Evolutionary conservation across 2,888 invertebrate genomes (phyloP).

Genomic region (Tetragonula carbonaria): DNA sequence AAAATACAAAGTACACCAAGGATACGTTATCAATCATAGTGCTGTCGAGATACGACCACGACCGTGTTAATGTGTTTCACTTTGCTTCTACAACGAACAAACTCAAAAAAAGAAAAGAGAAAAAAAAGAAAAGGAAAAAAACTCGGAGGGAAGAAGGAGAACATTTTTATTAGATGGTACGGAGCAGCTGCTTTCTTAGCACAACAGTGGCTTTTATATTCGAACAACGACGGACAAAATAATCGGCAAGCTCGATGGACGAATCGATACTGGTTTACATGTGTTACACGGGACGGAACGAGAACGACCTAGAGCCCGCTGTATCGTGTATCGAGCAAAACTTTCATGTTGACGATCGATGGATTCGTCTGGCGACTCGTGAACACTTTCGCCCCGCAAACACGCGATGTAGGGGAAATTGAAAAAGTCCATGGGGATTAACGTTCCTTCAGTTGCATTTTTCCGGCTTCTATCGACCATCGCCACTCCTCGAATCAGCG

Average conservation of each 20-base stretch:
- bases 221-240: slow-evolving; percentile 24
- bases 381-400: slow-evolving; percentile 32
- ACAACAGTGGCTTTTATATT: slow-evolving; percentile 28
- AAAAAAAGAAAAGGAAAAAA: not conserved
- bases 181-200: not conserved
- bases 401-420: slow-evolving; percentile 46
- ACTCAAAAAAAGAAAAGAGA: not conserved
- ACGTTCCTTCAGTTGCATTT: slow-evolving; percentile 14
- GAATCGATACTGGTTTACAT: slow-evolving; percentile 24
- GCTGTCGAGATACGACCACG: not conserved
- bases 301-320: slow-evolving; percentile 18
- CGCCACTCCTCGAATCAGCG: not conserved
- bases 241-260: slow-evolving; percentile 34
- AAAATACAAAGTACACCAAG: not conserved
- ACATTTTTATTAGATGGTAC: slow-evolving; percentile 6
- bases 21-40: not conserved
- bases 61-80: not conserved
- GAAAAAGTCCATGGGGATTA: slow-evolving; percentile 57
- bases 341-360: slow-evolving; percentile 50
- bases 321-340: slow-evolving; percentile 35
- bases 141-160: not conserved
- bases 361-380: slow-evolving; percentile 28
- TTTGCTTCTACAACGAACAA: slow-evolving; percentile 16
- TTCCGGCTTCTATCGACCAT: not conserved
- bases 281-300: slow-evolving; percentile 22